Percentiles rank a stretch among this genome's conserved stretches.
These are phyloP conservation scores for Ploceus nigricollis DNA, from an alignment of 2,113 vertebrate genomes.

Conservation along the genomic window DNA sequence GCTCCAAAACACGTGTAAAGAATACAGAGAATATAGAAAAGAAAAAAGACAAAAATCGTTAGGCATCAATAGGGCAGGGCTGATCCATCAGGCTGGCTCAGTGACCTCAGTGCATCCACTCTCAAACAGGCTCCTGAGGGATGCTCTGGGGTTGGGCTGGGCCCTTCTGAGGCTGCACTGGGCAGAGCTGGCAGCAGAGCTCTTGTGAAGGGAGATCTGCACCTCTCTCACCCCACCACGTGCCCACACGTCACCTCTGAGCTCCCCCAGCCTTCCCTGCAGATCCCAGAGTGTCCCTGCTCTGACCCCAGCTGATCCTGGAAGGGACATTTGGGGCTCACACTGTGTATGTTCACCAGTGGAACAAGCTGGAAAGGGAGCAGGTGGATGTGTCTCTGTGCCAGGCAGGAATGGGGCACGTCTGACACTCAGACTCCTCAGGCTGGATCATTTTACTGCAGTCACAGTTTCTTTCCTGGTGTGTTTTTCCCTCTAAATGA, in stretches of 20 bases:
- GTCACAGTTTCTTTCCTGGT: neutral
- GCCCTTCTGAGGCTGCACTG: neutral
- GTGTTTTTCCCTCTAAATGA: neutral
- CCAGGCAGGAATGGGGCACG: neutral
- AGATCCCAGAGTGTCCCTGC: neutral
- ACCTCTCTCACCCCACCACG: accelerated
- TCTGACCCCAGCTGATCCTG: neutral
- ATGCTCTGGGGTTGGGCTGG: neutral
- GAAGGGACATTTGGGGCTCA: neutral
- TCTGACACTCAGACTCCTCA: neutral
- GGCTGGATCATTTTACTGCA: neutral
- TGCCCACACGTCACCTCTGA: accelerated
- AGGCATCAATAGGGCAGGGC: neutral
- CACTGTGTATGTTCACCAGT: accelerated
- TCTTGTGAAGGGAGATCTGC: neutral
- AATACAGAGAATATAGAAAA: too few relatives aligned
- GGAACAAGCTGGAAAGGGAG: neutral
- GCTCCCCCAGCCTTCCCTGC: neutral
- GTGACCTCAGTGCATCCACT: neutral
- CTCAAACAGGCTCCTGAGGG: neutral
- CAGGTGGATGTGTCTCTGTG: neutral
- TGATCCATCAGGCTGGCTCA: neutral
- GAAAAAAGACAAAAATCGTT: neutral
- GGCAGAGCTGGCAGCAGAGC: neutral
- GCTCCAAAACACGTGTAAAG: neutral